These are phyloP conservation scores for Caenorhabditis sinica DNA, from an alignment of 2,888 invertebrate genomes.

Conservation along the genomic window DNA sequence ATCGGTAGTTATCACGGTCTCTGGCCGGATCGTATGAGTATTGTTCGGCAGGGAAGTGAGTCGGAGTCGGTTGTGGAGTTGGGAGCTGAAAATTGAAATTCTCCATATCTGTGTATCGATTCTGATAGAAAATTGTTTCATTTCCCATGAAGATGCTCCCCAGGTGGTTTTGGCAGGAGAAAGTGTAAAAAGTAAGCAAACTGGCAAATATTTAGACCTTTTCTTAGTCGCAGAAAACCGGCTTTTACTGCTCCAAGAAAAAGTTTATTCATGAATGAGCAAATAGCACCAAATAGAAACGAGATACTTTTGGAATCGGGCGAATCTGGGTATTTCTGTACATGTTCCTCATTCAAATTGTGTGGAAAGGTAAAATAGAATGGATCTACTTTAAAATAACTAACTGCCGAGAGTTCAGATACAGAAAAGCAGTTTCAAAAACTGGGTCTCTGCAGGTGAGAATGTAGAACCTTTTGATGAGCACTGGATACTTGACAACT, in stretches of 20 bases:
- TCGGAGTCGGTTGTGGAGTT: constrained; percentile 66
- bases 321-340: constrained; percentile 4
- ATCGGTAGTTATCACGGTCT: constrained; percentile 70
- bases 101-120: neutral
- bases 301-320: constrained; percentile 25
- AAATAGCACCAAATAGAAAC: constrained; percentile 17
- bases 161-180: neutral
- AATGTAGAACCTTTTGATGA: too few species aligned
- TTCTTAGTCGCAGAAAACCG: constrained; percentile 14
- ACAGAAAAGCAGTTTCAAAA: too few species aligned
- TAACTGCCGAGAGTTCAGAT: too few species aligned
- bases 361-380: neutral
- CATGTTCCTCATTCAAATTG: neutral
- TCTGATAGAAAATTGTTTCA: neutral
- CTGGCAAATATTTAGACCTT: constrained; percentile 44
- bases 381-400: too few species aligned
- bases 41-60: constrained; percentile 67
- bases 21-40: constrained; percentile 71
- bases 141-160: neutral
- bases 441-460: too few species aligned
- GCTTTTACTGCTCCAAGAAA: constrained; percentile 33
- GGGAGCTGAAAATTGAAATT: constrained; percentile 50
- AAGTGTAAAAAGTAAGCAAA: constrained; percentile 15
- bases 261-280: constrained; percentile 29
- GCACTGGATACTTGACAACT: too few species aligned